Evolutionary conservation across 1,140 invertebrate genomes (phyloP).

Genomic region (Centruroides vittatus): DNA sequence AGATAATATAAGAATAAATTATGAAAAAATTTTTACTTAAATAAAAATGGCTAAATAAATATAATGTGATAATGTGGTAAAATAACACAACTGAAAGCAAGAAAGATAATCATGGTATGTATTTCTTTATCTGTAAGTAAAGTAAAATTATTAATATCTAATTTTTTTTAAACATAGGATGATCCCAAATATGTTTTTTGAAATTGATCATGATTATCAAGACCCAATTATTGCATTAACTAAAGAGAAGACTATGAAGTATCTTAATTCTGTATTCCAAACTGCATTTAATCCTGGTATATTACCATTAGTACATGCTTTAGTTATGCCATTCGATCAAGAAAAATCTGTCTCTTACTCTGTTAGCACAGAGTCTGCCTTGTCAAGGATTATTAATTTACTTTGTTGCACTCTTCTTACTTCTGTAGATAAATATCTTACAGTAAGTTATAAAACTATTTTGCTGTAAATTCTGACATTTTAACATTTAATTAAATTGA

Average conservation of each 20-base stretch:
- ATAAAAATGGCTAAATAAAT: too few species aligned
- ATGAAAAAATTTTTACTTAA: too few species aligned
- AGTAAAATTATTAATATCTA: slow-evolving; percentile 6
- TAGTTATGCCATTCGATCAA: slow-evolving; percentile 30
- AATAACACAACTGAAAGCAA: too few species aligned
- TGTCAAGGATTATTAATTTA: slow-evolving; percentile 37
- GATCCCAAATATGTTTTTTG: slow-evolving; percentile 28
- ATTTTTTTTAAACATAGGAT: slow-evolving; percentile 20
- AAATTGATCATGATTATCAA: slow-evolving; percentile 28
- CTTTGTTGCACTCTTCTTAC: slow-evolving; percentile 35
- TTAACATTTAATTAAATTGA: too few species aligned
- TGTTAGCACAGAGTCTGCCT: slow-evolving; percentile 24
- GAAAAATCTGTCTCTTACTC: slow-evolving; percentile 30
- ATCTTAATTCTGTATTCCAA: slow-evolving; percentile 26
- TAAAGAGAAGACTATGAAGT: slow-evolving; percentile 22
- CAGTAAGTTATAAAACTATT: slow-evolving; percentile 30
- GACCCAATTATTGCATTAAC: slow-evolving; percentile 29
- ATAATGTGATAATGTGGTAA: too few species aligned
- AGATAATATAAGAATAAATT: too few species aligned
- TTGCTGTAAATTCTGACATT: neutral
- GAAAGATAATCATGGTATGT: too few species aligned
- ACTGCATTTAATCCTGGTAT: slow-evolving; percentile 15
- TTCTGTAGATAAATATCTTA: slow-evolving; percentile 43
- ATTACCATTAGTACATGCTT: slow-evolving; percentile 24
- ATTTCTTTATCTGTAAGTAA: too few species aligned